A percentile compares a stretch with the other conserved stretches of the same genome.
Evolutionary conservation across 2,888 invertebrate genomes (phyloP).

Genomic region (Mechanitis mazaeus): DNA sequence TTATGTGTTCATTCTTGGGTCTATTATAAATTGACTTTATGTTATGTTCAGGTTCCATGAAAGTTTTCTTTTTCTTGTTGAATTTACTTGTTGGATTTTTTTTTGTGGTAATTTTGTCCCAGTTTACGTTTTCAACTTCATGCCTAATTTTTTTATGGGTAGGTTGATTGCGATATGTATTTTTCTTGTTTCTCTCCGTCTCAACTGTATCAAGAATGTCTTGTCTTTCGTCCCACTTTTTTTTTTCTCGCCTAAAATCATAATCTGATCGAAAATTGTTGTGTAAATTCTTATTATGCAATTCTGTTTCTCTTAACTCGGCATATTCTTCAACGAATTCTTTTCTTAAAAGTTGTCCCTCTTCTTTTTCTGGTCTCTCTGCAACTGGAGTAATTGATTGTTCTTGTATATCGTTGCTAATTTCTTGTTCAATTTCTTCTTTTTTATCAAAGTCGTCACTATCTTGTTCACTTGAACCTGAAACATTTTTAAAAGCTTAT

Average conservation of each 20-base stretch:
- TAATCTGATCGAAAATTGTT: background rate
- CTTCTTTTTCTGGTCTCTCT: no score
- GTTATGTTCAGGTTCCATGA: background rate
- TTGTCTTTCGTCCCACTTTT: slow-evolving; percentile 1
- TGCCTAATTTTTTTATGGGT: background rate
- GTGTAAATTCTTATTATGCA: slow-evolving; percentile 6
- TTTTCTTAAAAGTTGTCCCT: background rate
- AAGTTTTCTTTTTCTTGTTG: slow-evolving; percentile 3
- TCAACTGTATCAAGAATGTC: background rate
- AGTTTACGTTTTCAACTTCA: background rate
- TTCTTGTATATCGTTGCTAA: background rate
- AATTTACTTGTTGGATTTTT: background rate
- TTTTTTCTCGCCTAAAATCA: background rate
- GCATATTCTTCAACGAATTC: background rate
- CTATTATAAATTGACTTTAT: slow-evolving; percentile 11
- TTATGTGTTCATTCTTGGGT: slow-evolving; percentile 10
- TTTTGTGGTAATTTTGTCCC: slow-evolving; percentile 1
- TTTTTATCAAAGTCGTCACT: background rate
- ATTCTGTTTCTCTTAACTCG: slow-evolving; percentile 5
- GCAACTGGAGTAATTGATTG: no score
- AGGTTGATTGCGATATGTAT: background rate
- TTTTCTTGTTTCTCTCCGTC: background rate
- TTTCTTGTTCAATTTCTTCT: slow-evolving; percentile 6
- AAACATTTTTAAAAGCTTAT: no score
- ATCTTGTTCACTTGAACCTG: background rate